These are phyloP conservation scores for Aphelenchoides besseyi DNA, from an alignment of 1,140 invertebrate genomes.

Conservation along the genomic window DNA sequence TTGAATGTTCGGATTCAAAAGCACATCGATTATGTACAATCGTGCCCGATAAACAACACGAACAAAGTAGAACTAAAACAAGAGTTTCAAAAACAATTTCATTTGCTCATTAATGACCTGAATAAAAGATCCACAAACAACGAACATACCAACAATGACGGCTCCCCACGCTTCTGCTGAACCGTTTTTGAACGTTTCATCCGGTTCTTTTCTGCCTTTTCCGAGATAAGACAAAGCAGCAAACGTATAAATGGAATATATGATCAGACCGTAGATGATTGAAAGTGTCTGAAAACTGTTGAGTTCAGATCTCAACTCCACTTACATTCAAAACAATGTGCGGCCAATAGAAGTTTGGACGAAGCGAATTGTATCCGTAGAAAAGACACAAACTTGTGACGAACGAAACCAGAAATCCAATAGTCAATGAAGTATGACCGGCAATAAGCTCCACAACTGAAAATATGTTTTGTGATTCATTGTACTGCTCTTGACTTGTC, in stretches of 20 bases:
- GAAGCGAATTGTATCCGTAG: background rate
- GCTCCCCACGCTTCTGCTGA: background rate
- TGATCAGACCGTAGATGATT: too few species aligned
- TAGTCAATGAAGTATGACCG: background rate
- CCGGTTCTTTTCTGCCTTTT: too few species aligned
- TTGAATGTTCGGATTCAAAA: background rate
- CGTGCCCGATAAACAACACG: slow-evolving; percentile 9
- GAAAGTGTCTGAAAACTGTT: too few species aligned
- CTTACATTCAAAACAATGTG: slow-evolving; percentile 3
- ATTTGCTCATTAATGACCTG: background rate
- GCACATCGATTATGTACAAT: background rate
- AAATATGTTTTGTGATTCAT: too few species aligned
- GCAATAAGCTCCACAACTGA: too few species aligned
- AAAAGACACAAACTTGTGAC: background rate
- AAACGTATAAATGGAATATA: too few species aligned
- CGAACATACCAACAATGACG: background rate
- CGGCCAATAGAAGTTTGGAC: slow-evolving; percentile 13
- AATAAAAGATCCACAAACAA: background rate
- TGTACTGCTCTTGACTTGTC: too few species aligned
- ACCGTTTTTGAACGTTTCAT: too few species aligned
- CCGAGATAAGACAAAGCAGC: too few species aligned
- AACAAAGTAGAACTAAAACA: background rate
- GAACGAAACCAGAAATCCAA: background rate
- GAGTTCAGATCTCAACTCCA: too few species aligned
- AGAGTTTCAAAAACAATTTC: background rate